A percentile compares a stretch with the other conserved stretches of the same genome.
Conservation (phyloP, 1,140 invertebrate species). For the Drosophila subobscura region DNA sequence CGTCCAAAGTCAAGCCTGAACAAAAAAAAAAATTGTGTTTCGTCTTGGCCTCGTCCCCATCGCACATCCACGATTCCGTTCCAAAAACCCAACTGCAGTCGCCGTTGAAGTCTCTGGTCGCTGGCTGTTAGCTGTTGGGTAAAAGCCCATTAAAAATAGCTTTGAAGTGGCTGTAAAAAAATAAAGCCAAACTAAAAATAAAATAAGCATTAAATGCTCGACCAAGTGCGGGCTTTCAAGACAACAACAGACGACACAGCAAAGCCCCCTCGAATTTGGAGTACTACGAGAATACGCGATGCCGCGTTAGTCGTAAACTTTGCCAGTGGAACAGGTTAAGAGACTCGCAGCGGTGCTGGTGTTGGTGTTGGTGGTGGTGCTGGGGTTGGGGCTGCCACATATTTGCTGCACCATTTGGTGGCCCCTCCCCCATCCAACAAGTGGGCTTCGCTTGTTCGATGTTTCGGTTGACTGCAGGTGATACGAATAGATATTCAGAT, state of each 20-base stretch:
- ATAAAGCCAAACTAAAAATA: conserved; percentile 69
- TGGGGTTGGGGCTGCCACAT: conserved; percentile 17
- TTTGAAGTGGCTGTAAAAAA: conserved; percentile 72
- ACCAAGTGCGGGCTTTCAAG: conserved; percentile 62
- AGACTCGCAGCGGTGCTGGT: neutral
- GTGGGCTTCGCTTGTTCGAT: too few species aligned
- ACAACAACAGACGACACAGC: conserved; percentile 26
- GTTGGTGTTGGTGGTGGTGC: conserved; percentile 8
- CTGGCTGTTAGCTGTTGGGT: conserved; percentile 16
- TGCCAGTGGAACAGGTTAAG: conserved; percentile 30
- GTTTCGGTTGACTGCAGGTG: too few species aligned
- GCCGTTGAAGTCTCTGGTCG: neutral
- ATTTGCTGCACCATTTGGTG: too few species aligned
- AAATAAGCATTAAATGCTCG: conserved; percentile 65
- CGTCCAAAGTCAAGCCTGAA: conserved; percentile 49
- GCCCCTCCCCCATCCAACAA: too few species aligned
- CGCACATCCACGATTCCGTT: neutral
- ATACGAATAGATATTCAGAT: too few species aligned
- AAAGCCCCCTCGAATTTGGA: conserved; percentile 20
- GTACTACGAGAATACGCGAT: conserved; percentile 5
- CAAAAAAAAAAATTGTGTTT: conserved; percentile 35
- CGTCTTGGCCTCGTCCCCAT: conserved; percentile 7
- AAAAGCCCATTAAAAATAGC: conserved; percentile 75
- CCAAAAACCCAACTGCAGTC: neutral
- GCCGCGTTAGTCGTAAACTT: conserved; percentile 26